Percentiles rank a stretch among this genome's conserved stretches.
phyloP scores from a whole-genome alignment of 2,797 vertebrate species.

The Pachyuromys duprasi region DNA sequence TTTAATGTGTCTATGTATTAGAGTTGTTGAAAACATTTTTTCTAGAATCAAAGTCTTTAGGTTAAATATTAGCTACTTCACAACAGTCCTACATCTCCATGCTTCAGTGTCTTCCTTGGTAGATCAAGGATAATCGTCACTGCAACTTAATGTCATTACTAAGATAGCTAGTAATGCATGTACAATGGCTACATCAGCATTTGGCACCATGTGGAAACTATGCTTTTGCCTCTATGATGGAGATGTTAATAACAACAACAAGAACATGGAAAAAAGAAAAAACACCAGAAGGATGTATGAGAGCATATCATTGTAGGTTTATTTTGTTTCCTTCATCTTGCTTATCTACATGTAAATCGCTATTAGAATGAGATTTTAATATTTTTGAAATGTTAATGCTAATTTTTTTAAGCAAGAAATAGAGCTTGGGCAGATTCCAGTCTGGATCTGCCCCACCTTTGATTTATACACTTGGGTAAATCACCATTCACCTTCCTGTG shows the following conservation, averaged over 20 bases:
- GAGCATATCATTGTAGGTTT: not conserved
- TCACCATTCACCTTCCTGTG: not conserved
- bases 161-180: not conserved
- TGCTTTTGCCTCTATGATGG: not conserved
- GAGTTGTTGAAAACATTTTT: not conserved
- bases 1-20: not conserved
- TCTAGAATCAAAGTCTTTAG: not conserved
- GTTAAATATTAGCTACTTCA: not conserved
- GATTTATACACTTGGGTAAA: not conserved
- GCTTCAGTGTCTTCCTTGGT: not conserved
- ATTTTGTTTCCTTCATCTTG: slow-evolving; percentile 5
- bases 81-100: not conserved
- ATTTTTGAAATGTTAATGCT: not conserved
- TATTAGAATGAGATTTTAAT: not conserved
- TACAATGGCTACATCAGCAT: not conserved
- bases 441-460: not conserved
- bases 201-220: not conserved
- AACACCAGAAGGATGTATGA: not conserved
- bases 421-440: not conserved
- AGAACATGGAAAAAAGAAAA: not conserved
- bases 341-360: not conserved
- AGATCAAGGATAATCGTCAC: not conserved
- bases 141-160: not conserved
- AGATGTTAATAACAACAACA: not conserved
- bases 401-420: not conserved